Conservation (phyloP, 2,888 invertebrate species). For the Ophion ventricosus region DNA sequence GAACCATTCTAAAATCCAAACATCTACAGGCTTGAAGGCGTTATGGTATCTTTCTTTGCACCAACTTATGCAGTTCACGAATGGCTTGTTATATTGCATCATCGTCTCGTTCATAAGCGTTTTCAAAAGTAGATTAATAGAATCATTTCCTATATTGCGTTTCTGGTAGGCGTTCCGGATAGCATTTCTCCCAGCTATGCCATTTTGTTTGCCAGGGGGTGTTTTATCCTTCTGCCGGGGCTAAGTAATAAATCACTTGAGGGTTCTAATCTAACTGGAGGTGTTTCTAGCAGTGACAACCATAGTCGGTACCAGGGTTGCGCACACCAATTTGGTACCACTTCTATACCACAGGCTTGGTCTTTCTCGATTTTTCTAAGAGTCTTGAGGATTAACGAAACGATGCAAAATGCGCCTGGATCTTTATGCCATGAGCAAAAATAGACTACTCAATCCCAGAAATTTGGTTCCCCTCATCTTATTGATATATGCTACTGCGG, state of each 20-base stretch:
- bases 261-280: slow-evolving; percentile 34
- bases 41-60: slow-evolving; percentile 24
- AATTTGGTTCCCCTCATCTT: slow-evolving; percentile 58
- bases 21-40: slow-evolving; percentile 4
- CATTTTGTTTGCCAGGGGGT: slow-evolving; percentile 68
- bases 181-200: slow-evolving; percentile 71
- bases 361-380: slow-evolving; percentile 75
- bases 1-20: slow-evolving; percentile 37
- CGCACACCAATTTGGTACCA: slow-evolving; percentile 74
- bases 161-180: slow-evolving; percentile 68
- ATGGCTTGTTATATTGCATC: slow-evolving; percentile 59
- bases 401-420: slow-evolving; percentile 61
- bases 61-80: slow-evolving; percentile 50
- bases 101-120: slow-evolving; percentile 57
- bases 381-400: slow-evolving; percentile 69
- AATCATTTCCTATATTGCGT: slow-evolving; percentile 51
- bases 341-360: slow-evolving; percentile 73
- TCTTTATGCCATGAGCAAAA: slow-evolving; percentile 40
- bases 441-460: background rate
- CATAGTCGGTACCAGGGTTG: slow-evolving; percentile 67
- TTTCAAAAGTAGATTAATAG: slow-evolving; percentile 53
- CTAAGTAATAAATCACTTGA: slow-evolving; percentile 56
- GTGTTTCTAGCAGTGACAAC: background rate
- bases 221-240: slow-evolving; percentile 61
- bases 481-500: slow-evolving; percentile 43